These are phyloP conservation scores for Poecilobothrus nobilitatus DNA, from an alignment of 2,888 invertebrate species.

Conservation along the genomic window DNA sequence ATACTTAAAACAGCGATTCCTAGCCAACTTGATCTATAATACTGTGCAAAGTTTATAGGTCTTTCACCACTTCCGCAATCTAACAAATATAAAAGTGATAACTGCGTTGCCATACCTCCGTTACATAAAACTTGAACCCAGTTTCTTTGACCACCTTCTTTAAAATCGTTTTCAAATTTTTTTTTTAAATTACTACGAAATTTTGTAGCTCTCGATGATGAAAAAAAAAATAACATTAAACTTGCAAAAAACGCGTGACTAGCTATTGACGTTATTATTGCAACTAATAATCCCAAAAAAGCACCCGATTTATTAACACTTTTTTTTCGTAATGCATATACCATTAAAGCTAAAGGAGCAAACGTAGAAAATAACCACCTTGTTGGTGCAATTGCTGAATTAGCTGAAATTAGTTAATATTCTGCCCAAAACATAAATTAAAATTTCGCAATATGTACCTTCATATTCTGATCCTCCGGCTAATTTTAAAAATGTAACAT, in stretches of 20 bases:
- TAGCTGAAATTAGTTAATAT: slow-evolving; percentile 26
- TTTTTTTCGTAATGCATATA: slow-evolving; percentile 56
- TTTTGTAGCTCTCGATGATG: slow-evolving; percentile 74
- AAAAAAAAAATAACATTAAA: slow-evolving; percentile 67
- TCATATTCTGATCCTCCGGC: slow-evolving; percentile 48
- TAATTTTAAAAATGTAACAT: slow-evolving; percentile 57
- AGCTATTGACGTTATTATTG: slow-evolving; percentile 67
- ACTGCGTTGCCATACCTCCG: slow-evolving; percentile 72
- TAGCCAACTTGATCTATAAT: slow-evolving; percentile 76
- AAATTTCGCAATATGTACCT: slow-evolving; percentile 40
- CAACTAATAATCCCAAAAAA: slow-evolving; percentile 59
- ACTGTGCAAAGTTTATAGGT: slow-evolving; percentile 64
- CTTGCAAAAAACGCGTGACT: slow-evolving; percentile 67
- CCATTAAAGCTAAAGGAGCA: slow-evolving; percentile 54
- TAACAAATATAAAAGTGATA: slow-evolving; percentile 67
- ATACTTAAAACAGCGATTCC: slow-evolving; percentile 66
- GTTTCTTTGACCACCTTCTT: slow-evolving; percentile 80
- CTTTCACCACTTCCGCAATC: slow-evolving; percentile 72
- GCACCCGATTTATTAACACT: slow-evolving; percentile 66
- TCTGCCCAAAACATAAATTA: neutral
- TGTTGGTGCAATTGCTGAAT: slow-evolving; percentile 36
- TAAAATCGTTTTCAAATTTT: slow-evolving; percentile 66
- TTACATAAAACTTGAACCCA: slow-evolving; percentile 89
- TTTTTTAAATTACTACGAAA: slow-evolving; percentile 57
- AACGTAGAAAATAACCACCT: slow-evolving; percentile 41